These are phyloP conservation scores for Chaetogeoica ovagalla DNA, from an alignment of 2,888 invertebrate species.

Conservation along the genomic window DNA sequence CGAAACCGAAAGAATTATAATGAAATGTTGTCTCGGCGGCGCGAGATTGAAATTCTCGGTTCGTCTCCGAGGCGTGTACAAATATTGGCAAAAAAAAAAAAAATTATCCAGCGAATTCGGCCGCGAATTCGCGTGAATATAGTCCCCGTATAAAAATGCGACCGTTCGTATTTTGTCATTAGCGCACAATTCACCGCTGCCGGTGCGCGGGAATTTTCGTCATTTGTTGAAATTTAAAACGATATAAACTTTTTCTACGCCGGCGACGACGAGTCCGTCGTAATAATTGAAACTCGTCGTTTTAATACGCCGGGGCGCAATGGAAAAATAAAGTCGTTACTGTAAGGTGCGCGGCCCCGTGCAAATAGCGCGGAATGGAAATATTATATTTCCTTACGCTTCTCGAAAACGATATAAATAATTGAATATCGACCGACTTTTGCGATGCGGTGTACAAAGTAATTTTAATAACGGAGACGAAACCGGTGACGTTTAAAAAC, in stretches of 20 bases:
- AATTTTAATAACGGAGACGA: neutral
- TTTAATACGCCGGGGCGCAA: neutral
- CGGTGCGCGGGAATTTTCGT: neutral
- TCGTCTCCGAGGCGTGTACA: too few relatives aligned
- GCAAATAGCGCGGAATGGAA: neutral
- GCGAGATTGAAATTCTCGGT: too few relatives aligned
- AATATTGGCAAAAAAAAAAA: too few relatives aligned
- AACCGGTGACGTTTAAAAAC: neutral
- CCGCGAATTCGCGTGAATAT: too few relatives aligned
- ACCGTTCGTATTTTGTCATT: neutral
- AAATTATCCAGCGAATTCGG: too few relatives aligned
- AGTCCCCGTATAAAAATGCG: neutral
- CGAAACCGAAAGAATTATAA: too few relatives aligned
- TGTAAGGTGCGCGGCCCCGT: neutral
- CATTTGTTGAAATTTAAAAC: neutral
- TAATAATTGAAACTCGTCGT: neutral
- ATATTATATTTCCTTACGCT: neutral
- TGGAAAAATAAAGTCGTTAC: neutral
- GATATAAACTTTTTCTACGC: neutral
- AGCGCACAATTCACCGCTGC: too few relatives aligned
- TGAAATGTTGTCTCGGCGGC: too few relatives aligned
- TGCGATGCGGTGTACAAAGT: neutral
- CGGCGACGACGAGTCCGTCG: neutral
- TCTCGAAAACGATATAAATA: neutral
- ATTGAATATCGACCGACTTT: neutral